Percentiles rank a stretch among this genome's conserved stretches.
Conservation (phyloP, 1,140 invertebrate species). For the Drosophila tani region DNA sequence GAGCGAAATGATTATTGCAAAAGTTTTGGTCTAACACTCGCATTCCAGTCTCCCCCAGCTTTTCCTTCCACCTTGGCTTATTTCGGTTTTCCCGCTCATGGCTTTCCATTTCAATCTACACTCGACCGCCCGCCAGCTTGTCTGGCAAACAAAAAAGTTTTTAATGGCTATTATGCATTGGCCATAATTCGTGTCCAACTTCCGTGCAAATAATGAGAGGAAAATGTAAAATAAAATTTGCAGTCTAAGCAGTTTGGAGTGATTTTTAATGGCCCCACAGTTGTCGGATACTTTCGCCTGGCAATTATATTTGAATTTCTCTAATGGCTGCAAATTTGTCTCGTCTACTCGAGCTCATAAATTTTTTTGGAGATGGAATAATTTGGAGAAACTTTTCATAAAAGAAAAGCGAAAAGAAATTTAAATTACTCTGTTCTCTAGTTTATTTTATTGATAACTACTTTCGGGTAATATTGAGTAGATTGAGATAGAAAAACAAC, state of each 20-base stretch:
- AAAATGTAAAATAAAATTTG: conserved; percentile 67
- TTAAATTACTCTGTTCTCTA: background rate
- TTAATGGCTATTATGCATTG: conserved; percentile 81
- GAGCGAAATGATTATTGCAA: conserved; percentile 76
- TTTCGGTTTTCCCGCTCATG: conserved; percentile 27
- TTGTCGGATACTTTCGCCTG: conserved; percentile 35
- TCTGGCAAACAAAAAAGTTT: conserved; percentile 56
- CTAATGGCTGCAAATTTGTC: conserved; percentile 46
- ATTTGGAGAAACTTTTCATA: background rate
- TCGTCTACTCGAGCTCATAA: conserved; percentile 18
- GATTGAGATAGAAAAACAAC: background rate
- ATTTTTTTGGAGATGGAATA: conserved; percentile 8
- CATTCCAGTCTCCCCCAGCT: conserved; percentile 21
- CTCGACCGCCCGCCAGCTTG: conserved; percentile 17
- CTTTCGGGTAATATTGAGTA: background rate
- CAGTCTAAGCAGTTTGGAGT: conserved; percentile 73
- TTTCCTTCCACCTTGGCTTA: conserved; percentile 43
- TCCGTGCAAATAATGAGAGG: conserved; percentile 56
- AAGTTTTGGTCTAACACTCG: conserved; percentile 74
- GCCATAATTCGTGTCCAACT: conserved; percentile 72
- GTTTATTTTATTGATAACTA: background rate
- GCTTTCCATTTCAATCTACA: conserved; percentile 7
- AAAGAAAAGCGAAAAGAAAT: background rate
- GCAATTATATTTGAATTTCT: conserved; percentile 43
- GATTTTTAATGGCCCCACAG: conserved; percentile 75